A percentile compares a stretch with the other conserved stretches of the same genome.
phyloP scores from a whole-genome alignment of 2,113 vertebrate species.

The Balaeniceps rex region DNA sequence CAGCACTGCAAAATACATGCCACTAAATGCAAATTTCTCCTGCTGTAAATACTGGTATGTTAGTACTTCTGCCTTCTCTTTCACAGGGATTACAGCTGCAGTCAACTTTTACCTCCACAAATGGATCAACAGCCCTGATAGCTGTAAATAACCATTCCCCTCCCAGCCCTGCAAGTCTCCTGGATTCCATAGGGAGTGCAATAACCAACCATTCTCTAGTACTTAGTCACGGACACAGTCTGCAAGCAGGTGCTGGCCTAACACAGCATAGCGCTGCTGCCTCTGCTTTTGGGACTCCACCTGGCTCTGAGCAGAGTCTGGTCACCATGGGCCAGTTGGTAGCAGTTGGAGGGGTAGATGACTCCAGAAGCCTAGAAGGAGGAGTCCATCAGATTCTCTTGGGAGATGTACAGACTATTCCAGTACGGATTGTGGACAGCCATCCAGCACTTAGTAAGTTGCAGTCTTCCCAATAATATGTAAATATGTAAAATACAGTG shows the following conservation, averaged over 20 bases:
- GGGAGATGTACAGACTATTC: conserved; percentile 73
- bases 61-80: conserved; percentile 52
- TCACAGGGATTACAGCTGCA: conserved; percentile 78
- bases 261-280: conserved; percentile 6
- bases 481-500: not conserved
- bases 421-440: conserved; percentile 68
- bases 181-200: conserved; percentile 57
- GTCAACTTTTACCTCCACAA: conserved; percentile 66
- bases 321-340: conserved; percentile 67
- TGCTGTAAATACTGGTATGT: not conserved
- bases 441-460: conserved; percentile 71
- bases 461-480: not conserved
- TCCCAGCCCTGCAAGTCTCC: conserved; percentile 45
- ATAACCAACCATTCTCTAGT: conserved; percentile 54
- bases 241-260: conserved; percentile 50
- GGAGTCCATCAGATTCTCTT: conserved; percentile 71
- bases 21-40: not conserved
- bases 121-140: conserved; percentile 63
- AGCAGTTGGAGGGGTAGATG: conserved; percentile 55
- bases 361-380: conserved; percentile 49
- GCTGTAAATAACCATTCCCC: conserved; percentile 60
- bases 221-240: conserved; percentile 52
- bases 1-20: not conserved
- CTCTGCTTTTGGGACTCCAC: conserved; percentile 3
- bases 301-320: conserved; percentile 56